These are phyloP conservation scores for Protobothrops mucrosquamatus DNA, from an alignment of 2,113 vertebrate species.

Conservation along the genomic window DNA sequence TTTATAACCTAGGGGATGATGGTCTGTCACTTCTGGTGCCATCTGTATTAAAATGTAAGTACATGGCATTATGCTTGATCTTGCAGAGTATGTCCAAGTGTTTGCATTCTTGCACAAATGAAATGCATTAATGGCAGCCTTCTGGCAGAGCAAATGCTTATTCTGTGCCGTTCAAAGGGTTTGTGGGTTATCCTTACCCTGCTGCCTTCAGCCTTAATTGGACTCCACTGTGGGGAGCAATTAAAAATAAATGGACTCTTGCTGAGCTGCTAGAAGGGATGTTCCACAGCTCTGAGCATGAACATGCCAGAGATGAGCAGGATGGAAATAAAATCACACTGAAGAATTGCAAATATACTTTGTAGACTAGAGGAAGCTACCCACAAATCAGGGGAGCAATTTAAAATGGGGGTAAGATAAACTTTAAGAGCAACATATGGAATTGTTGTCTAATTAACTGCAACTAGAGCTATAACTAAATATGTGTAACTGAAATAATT, in stretches of 20 bases:
- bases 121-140: conserved; percentile 66
- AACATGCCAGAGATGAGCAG: not conserved
- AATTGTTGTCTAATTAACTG: not conserved
- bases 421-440: not conserved
- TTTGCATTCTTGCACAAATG: conserved; percentile 68
- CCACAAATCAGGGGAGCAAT: not conserved
- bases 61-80: conserved; percentile 58
- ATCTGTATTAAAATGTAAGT: conserved; percentile 65
- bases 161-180: conserved; percentile 66
- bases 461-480: not conserved
- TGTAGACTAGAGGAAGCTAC: not conserved
- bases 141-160: conserved; percentile 64
- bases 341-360: not conserved
- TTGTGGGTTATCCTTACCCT: conserved; percentile 65
- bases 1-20: conserved; percentile 63
- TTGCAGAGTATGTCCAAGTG: conserved; percentile 56
- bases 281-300: conserved; percentile 33
- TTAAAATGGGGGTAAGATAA: conserved; percentile 27
- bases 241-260: conserved; percentile 72
- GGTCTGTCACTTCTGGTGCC: conserved; percentile 58
- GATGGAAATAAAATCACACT: conserved; percentile 10
- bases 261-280: conserved; percentile 62
- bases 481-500: not conserved
- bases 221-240: conserved; percentile 66
- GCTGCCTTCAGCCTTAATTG: conserved; percentile 74